These are phyloP conservation scores for Galendromus occidentalis DNA, from an alignment of 1,140 invertebrate genomes.

Conservation along the genomic window DNA sequence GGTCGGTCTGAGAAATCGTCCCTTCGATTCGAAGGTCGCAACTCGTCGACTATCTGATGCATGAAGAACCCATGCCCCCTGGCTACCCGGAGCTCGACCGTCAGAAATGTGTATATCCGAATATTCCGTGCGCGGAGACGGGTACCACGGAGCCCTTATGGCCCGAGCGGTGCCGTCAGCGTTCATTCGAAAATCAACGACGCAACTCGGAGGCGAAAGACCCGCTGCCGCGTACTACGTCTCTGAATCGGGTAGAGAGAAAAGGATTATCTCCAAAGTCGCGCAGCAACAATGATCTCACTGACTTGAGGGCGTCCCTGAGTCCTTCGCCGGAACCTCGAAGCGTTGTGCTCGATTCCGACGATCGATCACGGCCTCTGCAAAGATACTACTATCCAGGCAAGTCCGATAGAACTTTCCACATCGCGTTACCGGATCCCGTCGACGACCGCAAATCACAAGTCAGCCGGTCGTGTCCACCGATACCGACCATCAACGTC, in stretches of 20 bases:
- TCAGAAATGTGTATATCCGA: background rate
- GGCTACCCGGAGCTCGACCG: background rate
- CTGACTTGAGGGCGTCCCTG: background rate
- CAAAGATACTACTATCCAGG: conserved; percentile 1
- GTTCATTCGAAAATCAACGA: too few species aligned
- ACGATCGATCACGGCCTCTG: background rate
- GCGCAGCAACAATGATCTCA: background rate
- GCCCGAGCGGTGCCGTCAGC: too few species aligned
- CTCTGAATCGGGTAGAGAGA: too few species aligned
- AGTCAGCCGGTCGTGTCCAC: background rate
- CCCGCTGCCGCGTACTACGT: too few species aligned
- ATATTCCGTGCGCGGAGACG: background rate
- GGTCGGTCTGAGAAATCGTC: too few species aligned
- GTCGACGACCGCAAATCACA: background rate
- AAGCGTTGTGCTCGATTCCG: background rate
- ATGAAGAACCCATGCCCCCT: background rate
- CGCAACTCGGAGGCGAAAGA: too few species aligned
- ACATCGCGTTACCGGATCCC: background rate
- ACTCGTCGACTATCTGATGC: background rate
- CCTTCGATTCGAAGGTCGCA: background rate
- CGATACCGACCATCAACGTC: conserved; percentile 7
- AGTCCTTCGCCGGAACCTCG: conserved; percentile 2
- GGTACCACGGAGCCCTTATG: too few species aligned
- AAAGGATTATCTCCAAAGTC: background rate
- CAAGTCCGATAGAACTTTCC: background rate